phyloP scores from a whole-genome alignment of 2,113 vertebrate genomes.

The Notechis scutatus region DNA sequence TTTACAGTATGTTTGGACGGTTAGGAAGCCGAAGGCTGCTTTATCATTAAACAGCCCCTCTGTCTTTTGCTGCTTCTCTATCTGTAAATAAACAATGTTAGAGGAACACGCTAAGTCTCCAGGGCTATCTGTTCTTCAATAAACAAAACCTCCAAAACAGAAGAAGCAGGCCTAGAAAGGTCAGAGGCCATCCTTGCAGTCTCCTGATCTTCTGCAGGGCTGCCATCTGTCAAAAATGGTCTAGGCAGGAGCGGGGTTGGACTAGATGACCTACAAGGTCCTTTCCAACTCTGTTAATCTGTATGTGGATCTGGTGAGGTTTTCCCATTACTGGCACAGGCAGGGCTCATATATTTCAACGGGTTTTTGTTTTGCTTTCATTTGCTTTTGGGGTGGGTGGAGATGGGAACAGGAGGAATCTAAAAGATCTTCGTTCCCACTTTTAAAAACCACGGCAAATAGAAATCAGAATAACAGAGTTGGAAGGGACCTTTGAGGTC shows the following conservation, averaged over 20 bases:
- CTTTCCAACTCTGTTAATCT: too few species aligned
- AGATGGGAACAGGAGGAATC: not conserved
- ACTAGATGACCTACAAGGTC: too few species aligned
- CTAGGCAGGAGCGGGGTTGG: too few species aligned
- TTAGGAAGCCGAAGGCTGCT: not conserved
- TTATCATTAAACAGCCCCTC: not conserved
- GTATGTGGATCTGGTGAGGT: not conserved
- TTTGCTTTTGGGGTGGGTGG: not conserved
- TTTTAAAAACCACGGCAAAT: not conserved
- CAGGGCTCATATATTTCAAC: not conserved
- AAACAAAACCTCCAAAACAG: not conserved
- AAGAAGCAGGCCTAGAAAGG: not conserved
- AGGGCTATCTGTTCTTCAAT: not conserved
- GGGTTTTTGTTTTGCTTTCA: not conserved
- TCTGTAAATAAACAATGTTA: not conserved
- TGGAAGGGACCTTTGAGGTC: not conserved
- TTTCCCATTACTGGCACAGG: not conserved
- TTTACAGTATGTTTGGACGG: not conserved
- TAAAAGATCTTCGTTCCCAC: not conserved
- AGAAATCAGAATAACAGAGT: not conserved
- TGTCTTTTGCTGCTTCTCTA: not conserved
- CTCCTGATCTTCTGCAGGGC: not conserved
- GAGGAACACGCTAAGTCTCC: not conserved
- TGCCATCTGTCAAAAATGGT: not conserved
- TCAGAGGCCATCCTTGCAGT: not conserved